A percentile compares a stretch with the other conserved stretches of the same genome.
Evolutionary conservation across 2,113 vertebrate species (phyloP).

Genomic region (Cavia aperea): DNA sequence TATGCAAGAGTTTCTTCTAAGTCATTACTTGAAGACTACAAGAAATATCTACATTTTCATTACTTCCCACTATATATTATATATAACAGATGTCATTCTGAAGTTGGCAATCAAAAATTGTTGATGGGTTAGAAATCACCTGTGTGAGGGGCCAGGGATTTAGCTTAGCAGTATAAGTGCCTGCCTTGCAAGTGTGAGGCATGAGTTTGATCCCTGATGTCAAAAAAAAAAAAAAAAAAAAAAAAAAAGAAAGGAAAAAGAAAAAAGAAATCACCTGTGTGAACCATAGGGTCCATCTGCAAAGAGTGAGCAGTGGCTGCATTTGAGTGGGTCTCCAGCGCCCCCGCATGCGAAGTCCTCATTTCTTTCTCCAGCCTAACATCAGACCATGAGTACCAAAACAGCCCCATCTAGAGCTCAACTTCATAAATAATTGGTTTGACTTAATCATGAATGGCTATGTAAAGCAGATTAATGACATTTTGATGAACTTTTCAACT

Average conservation of each 20-base stretch:
- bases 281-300: neutral
- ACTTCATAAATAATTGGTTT: conserved; percentile 54
- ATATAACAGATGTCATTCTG: neutral
- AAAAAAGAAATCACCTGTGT: neutral
- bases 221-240: too few relatives aligned
- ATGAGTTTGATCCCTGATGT: too few relatives aligned
- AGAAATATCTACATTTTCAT: neutral
- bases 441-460: conserved; percentile 65
- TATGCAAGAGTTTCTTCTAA: neutral
- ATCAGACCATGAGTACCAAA: conserved; percentile 4
- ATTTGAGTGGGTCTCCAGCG: neutral
- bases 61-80: neutral
- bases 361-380: neutral
- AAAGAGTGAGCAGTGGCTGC: neutral
- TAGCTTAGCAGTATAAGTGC: too few relatives aligned
- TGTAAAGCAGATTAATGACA: conserved; percentile 66
- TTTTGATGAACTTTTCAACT: conserved; percentile 76
- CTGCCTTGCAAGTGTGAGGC: too few relatives aligned
- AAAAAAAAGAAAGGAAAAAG: too few relatives aligned
- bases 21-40: neutral
- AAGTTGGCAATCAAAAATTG: neutral
- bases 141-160: neutral
- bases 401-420: neutral
- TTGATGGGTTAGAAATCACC: neutral
- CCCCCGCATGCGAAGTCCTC: neutral